A percentile compares a stretch with the other conserved stretches of the same genome.
These are phyloP conservation scores for Chamaetylas fuelleborni DNA, from an alignment of 2,113 vertebrate species.

Conservation along the genomic window DNA sequence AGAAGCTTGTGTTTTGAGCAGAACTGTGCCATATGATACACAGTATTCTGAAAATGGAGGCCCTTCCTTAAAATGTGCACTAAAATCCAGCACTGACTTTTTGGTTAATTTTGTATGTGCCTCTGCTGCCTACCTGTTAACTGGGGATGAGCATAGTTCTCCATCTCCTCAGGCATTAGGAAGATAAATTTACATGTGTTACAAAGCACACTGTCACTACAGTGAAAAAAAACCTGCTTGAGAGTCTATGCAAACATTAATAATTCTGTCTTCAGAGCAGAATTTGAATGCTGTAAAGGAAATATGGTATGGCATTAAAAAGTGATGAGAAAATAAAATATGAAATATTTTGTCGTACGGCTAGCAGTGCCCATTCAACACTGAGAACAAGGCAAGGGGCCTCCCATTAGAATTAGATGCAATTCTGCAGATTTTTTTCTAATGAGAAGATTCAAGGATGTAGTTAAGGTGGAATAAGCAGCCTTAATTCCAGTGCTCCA, in stretches of 20 bases:
- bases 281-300: background rate
- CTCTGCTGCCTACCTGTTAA: background rate
- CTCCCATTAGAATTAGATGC: background rate
- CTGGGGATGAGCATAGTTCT: background rate
- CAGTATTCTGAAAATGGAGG: background rate
- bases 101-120: background rate
- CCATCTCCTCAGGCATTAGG: background rate
- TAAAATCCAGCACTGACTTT: background rate
- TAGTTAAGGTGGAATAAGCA: background rate
- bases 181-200: background rate
- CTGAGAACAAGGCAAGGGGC: background rate
- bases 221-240: background rate
- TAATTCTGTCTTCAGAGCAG: conserved; percentile 38
- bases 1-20: background rate
- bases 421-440: background rate
- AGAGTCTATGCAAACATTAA: conserved; percentile 9
- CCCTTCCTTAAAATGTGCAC: background rate
- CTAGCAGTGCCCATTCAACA: background rate
- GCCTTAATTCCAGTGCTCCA: background rate
- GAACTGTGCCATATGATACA: background rate
- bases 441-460: background rate
- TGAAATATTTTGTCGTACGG: background rate
- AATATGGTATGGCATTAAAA: background rate
- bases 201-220: background rate
- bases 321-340: conserved; percentile 27